Conservation (phyloP, 2,888 invertebrate genomes). For the Crepidodera aurea region DNA sequence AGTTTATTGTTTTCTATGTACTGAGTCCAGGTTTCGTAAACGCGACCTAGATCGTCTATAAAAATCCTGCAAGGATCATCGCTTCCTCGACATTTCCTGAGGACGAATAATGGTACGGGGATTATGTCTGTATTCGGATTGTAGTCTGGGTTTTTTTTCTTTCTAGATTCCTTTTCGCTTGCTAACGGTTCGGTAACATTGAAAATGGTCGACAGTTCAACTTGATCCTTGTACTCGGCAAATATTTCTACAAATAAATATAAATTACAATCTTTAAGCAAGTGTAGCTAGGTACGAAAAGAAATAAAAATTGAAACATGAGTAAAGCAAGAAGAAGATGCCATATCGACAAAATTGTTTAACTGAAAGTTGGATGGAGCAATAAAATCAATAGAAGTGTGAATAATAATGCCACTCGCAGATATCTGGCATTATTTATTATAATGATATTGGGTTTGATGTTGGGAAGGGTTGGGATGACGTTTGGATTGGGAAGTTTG, state of each 20-base stretch:
- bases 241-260: constrained; percentile 46
- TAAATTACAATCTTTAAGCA: too few relatives aligned
- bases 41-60: constrained; percentile 58
- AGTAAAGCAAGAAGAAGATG: too few relatives aligned
- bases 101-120: constrained; percentile 54
- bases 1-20: constrained; percentile 65
- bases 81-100: constrained; percentile 54
- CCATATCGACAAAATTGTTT: too few relatives aligned
- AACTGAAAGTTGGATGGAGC: too few relatives aligned
- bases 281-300: too few relatives aligned
- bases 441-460: too few relatives aligned
- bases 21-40: constrained; percentile 66
- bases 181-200: constrained; percentile 53
- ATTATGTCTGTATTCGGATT: constrained; percentile 52
- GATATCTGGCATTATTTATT: too few relatives aligned
- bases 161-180: constrained; percentile 47
- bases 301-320: too few relatives aligned
- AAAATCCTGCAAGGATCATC: constrained; percentile 53
- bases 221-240: constrained; percentile 47
- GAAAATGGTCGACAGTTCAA: constrained; percentile 50
- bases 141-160: constrained; percentile 50
- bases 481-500: too few relatives aligned
- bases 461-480: too few relatives aligned
- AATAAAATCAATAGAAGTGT: too few relatives aligned
- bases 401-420: too few relatives aligned